A percentile compares a stretch with the other conserved stretches of the same genome.
Evolutionary conservation across 2,888 invertebrate genomes (phyloP).

Genomic region (Agrochola macilenta): DNA sequence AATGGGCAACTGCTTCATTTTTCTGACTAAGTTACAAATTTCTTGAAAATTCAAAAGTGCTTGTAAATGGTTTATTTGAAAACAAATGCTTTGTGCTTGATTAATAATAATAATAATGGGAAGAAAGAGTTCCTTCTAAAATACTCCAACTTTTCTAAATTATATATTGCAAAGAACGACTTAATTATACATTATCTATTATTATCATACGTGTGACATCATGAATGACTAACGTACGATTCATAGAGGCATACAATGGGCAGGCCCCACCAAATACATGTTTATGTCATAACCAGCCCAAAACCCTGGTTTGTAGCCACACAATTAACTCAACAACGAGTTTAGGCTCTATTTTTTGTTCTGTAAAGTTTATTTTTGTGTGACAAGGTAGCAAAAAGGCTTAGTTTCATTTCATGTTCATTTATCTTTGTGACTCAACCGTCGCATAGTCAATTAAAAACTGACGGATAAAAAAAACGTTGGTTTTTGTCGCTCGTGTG

Average conservation of each 20-base stretch:
- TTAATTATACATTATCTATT: constrained; percentile 58
- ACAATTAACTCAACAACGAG: constrained; percentile 64
- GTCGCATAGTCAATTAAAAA: constrained; percentile 71
- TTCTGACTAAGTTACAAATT: not conserved
- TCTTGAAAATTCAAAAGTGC: not conserved
- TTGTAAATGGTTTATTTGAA: not conserved
- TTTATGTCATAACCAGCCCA: constrained; percentile 72
- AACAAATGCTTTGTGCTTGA: not conserved
- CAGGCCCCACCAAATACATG: constrained; percentile 76
- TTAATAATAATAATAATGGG: not conserved
- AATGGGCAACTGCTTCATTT: not conserved
- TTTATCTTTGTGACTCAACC: constrained; percentile 71
- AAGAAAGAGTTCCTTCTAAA: constrained; percentile 2
- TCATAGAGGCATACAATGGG: constrained; percentile 63
- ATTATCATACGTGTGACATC: constrained; percentile 55
- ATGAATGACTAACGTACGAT: constrained; percentile 64
- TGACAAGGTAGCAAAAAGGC: constrained; percentile 53
- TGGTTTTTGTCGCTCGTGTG: constrained; percentile 56
- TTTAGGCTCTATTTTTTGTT: constrained; percentile 57
- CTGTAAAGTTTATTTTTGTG: constrained; percentile 60
- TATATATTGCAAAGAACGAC: constrained; percentile 43
- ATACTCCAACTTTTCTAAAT: constrained; percentile 19
- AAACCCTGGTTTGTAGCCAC: constrained; percentile 61
- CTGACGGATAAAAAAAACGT: constrained; percentile 56
- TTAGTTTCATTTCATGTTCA: constrained; percentile 68